A percentile compares a stretch with the other conserved stretches of the same genome.
These are phyloP conservation scores for Pentalonia nigronervosa DNA, from an alignment of 1,140 invertebrate species.

Conservation along the genomic window DNA sequence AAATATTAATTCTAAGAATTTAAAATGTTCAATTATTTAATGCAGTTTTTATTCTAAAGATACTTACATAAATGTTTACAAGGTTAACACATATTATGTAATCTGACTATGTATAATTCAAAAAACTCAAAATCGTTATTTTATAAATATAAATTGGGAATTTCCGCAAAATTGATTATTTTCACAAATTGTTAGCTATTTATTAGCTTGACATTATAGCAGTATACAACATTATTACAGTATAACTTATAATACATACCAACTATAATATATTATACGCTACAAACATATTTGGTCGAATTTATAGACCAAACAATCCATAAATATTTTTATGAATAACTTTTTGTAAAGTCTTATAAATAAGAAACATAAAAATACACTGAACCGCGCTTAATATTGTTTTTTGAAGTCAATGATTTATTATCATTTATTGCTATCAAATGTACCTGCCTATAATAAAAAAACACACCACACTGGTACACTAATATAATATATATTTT, in stretches of 20 bases:
- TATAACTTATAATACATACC: neutral
- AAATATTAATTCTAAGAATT: too few relatives aligned
- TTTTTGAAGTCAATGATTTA: neutral
- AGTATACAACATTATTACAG: too few relatives aligned
- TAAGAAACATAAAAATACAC: neutral
- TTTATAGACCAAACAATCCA: neutral
- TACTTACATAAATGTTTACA: too few relatives aligned
- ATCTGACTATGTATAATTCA: too few relatives aligned
- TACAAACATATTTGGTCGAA: neutral
- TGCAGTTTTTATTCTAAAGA: too few relatives aligned
- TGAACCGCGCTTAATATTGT: neutral
- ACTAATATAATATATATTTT: neutral
- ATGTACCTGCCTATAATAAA: neutral
- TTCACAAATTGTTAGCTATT: neutral
- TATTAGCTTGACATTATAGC: neutral
- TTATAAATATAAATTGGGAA: too few relatives aligned
- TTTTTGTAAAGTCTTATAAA: neutral
- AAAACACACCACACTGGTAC: neutral
- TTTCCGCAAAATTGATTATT: too few relatives aligned
- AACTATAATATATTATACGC: neutral
- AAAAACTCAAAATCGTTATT: too few relatives aligned
- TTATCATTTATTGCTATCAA: neutral
- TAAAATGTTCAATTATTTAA: too few relatives aligned
- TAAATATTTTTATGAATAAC: neutral
- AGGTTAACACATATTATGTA: too few relatives aligned